Evolutionary conservation across 2,797 vertebrate species (phyloP).

Genomic region (Podargus strigoides): DNA sequence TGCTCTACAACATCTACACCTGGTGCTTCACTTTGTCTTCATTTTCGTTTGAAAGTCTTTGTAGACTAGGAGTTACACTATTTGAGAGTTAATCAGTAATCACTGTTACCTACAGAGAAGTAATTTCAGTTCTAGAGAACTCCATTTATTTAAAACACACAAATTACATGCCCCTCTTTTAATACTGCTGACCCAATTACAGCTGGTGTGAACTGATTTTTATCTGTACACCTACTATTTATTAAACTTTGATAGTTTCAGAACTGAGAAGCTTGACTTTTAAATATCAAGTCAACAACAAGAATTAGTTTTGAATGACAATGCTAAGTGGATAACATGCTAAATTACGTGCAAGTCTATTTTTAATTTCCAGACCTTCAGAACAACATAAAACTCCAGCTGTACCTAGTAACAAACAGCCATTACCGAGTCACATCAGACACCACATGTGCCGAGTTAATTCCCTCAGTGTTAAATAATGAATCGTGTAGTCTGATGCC

Average conservation of each 20-base stretch:
- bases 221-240: background rate
- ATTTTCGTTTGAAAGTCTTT: background rate
- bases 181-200: background rate
- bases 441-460: background rate
- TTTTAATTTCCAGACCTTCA: background rate
- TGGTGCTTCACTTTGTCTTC: background rate
- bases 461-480: background rate
- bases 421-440: background rate
- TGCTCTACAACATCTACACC: background rate
- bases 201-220: background rate
- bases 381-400: background rate
- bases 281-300: background rate
- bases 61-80: background rate
- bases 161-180: accelerated
- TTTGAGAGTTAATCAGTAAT: background rate
- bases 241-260: background rate
- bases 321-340: background rate
- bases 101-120: background rate
- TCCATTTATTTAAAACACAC: background rate
- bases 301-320: background rate
- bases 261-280: background rate
- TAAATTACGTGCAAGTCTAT: background rate
- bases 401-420: background rate
- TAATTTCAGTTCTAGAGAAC: background rate
- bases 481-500: background rate